Evolutionary conservation across 2,888 invertebrate genomes (phyloP).

Genomic region (Xanthorhoe designata): DNA sequence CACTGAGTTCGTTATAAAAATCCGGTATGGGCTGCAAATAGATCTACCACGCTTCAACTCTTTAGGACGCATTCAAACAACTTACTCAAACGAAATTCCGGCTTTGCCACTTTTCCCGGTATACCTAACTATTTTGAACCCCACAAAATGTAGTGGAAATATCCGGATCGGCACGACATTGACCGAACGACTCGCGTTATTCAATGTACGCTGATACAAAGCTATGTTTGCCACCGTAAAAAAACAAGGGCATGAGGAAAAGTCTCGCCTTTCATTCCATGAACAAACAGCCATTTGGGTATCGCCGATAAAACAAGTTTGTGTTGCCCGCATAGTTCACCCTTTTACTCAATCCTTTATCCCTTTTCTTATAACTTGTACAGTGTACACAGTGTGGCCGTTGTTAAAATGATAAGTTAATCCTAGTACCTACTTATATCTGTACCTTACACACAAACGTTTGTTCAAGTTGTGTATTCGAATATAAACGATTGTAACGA

Average conservation of each 20-base stretch:
- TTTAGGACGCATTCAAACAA: not conserved
- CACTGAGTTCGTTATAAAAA: not conserved
- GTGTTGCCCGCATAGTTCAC: slow-evolving; percentile 47
- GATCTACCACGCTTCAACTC: slow-evolving; percentile 26
- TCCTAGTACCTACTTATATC: too few relatives aligned
- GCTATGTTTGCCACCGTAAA: slow-evolving; percentile 47
- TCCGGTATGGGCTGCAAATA: not conserved
- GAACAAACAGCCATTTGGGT: slow-evolving; percentile 36
- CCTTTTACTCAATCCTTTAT: slow-evolving; percentile 50
- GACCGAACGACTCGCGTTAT: slow-evolving; percentile 53
- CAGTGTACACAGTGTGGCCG: slow-evolving; percentile 29
- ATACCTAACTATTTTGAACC: slow-evolving; percentile 46
- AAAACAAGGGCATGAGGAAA: slow-evolving; percentile 33
- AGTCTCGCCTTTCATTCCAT: slow-evolving; percentile 33
- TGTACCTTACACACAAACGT: too few relatives aligned
- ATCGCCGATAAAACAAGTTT: slow-evolving; percentile 47
- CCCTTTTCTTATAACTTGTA: slow-evolving; percentile 42
- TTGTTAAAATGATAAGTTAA: slow-evolving; percentile 10
- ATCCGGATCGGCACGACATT: slow-evolving; percentile 50
- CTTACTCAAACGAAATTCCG: slow-evolving; percentile 31
- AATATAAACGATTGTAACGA: too few relatives aligned
- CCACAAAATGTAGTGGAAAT: slow-evolving; percentile 50
- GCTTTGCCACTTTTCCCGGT: slow-evolving; percentile 16
- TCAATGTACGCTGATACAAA: slow-evolving; percentile 51
- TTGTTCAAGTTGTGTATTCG: too few relatives aligned